phyloP scores from a whole-genome alignment of 2,888 invertebrate genomes.

The Dysmachus trigonus region DNA sequence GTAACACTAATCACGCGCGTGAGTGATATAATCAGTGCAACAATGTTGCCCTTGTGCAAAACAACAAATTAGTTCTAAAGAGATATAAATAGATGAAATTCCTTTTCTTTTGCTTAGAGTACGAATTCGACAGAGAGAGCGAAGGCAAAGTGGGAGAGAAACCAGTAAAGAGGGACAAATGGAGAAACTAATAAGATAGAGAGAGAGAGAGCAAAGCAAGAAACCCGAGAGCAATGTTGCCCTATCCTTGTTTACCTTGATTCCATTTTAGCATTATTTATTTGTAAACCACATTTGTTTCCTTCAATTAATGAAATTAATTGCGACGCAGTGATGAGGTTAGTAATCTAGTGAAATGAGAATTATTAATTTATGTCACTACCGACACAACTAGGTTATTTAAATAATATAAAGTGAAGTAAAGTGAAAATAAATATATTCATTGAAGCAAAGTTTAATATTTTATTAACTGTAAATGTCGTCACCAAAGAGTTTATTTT shows the following conservation, averaged over 20 bases:
- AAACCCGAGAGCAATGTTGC: neutral
- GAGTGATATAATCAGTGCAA: conserved; percentile 46
- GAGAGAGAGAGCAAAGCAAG: neutral
- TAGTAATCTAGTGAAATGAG: conserved; percentile 24
- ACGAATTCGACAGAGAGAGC: neutral
- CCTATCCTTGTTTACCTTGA: neutral
- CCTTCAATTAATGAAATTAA: conserved; percentile 33
- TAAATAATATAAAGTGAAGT: conserved; percentile 33
- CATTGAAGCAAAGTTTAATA: conserved; percentile 39
- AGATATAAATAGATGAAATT: conserved; percentile 10
- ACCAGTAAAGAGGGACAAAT: neutral
- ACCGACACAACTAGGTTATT: conserved; percentile 35
- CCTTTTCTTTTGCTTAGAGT: conserved; percentile 23
- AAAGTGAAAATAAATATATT: conserved; percentile 38
- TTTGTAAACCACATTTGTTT: conserved; percentile 11
- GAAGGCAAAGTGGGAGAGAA: neutral
- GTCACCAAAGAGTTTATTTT: conserved; percentile 42
- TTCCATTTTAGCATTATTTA: conserved; percentile 24
- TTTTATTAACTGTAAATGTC: conserved; percentile 40
- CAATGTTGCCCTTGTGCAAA: conserved; percentile 45
- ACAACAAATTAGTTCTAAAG: conserved; percentile 39
- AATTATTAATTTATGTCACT: conserved; percentile 34
- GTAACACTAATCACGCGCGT: conserved; percentile 36
- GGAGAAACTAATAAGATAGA: neutral
- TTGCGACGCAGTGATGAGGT: conserved; percentile 17